phyloP scores from a whole-genome alignment of 2,797 vertebrate genomes.

The Clarias laeviceps region DNA sequence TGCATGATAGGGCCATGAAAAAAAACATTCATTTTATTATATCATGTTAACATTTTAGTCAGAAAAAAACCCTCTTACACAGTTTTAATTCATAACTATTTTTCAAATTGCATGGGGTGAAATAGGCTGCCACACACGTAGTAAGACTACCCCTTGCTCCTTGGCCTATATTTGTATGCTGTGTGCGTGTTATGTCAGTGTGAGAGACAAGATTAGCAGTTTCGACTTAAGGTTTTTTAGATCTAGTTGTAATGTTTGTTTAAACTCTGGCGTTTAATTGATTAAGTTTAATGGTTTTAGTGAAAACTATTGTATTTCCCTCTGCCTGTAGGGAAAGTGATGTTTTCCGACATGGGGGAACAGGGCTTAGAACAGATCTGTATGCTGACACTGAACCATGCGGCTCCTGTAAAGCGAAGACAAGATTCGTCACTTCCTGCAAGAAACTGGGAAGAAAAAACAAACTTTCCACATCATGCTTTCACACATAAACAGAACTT shows the following conservation, averaged over 20 bases:
- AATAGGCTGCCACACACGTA: not conserved
- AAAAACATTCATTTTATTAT: not conserved
- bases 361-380: not conserved
- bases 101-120: not conserved
- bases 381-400: not conserved
- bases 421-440: not conserved
- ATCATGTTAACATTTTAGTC: not conserved
- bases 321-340: slow-evolving; percentile 37
- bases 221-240: not conserved
- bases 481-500: not conserved
- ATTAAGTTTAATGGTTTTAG: not conserved
- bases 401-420: no score
- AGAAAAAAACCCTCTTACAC: not conserved
- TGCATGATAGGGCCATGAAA: not conserved
- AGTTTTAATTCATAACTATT: not conserved
- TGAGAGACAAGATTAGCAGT: not conserved
- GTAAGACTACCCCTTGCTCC: not conserved
- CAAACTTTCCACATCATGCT: not conserved
- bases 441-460: not conserved
- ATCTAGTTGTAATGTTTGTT: not conserved
- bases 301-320: slow-evolving; percentile 26
- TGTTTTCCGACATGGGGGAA: not conserved
- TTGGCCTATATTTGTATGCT: not conserved
- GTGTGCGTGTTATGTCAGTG: not conserved
- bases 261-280: not conserved